Percentiles rank a stretch among this genome's conserved stretches.
Evolutionary conservation across 2,888 invertebrate genomes (phyloP).

Genomic region (Formica aserva): DNA sequence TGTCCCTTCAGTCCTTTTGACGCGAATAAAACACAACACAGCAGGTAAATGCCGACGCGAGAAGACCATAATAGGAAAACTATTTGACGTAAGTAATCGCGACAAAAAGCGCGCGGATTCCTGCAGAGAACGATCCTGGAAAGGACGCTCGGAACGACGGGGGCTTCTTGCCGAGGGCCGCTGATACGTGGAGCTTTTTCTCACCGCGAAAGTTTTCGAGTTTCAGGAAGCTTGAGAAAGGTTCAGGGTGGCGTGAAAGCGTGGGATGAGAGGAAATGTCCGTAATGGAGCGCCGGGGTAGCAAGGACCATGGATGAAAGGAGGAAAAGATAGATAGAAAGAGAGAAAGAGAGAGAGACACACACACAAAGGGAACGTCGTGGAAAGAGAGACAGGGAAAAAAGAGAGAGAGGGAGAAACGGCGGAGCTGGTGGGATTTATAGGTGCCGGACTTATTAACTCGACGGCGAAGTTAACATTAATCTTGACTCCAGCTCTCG

Average conservation of each 20-base stretch:
- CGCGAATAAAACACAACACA: constrained; percentile 42
- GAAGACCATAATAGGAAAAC: constrained; percentile 68
- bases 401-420: constrained; percentile 45
- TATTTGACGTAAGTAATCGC: constrained; percentile 70
- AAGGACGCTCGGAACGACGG: constrained; percentile 61
- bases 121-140: constrained; percentile 68
- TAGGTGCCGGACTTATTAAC: constrained; percentile 83
- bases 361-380: constrained; percentile 8
- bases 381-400: constrained; percentile 52
- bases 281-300: constrained; percentile 66
- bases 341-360: constrained; percentile 22
- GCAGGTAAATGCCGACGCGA: constrained; percentile 44
- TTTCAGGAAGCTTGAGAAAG: constrained; percentile 73
- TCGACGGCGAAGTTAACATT: constrained; percentile 83
- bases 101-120: constrained; percentile 69
- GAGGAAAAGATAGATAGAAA: constrained; percentile 61
- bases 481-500: constrained; percentile 79
- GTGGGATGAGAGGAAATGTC: constrained; percentile 52
- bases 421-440: constrained; percentile 81
- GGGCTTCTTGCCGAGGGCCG: constrained; percentile 64
- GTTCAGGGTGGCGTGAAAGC: constrained; percentile 62
- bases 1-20: background rate
- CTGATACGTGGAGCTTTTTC: constrained; percentile 72
- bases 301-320: constrained; percentile 36
- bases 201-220: constrained; percentile 74